Base-by-base conservation (phyloP, 2,888 invertebrate species). In the Adineta ricciae region DNA sequence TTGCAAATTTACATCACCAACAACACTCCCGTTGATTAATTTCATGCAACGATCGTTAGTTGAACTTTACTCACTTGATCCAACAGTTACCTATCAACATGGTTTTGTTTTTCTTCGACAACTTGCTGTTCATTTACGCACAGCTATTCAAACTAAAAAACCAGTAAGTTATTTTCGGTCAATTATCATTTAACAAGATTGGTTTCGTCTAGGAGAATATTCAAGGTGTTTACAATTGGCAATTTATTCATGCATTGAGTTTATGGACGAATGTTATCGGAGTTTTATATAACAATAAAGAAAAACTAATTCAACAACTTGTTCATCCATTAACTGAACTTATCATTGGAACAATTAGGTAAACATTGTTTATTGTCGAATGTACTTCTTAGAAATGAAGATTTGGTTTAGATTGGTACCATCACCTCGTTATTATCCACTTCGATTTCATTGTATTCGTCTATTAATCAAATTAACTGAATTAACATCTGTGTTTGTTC, bases 201-300 rank as follows among this genome's bases (percentile, higher is more conserved):
- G 83, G 87, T 83, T 86, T 38, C 83, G 84, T 86, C 88, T 88
- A 93, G 92, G 97, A 97, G 89, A 94, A 95, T 87, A 93, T 94
- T 86, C 96, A 96, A 91, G 93, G 96, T 0, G 96, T 99, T 11
- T 97, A 97, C 90, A 99, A 98, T 90, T 99, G 99, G 99, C 98
- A 98, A 90, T 98, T 93, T 91, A 92, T 98, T 0, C 97, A 97
- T 90, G 97, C 97, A 5, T 90, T 98, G 86, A 93, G 94, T 88
- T 92, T 99, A 86, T 99, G 98, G 97, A 93, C 94, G 0, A 78
- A 78, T 41, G 24, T 78, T 78, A 78, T 78, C 14, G 78, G 78
- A 9, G 1, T 78, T 11, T 78, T 78, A 41, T 41, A 78, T 41
- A 19, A 24, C 19, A 64, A 32, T 64, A 78, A 78, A 41, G 78